phyloP scores from a whole-genome alignment of 2,888 invertebrate species.

The Nysson spinosus region DNA sequence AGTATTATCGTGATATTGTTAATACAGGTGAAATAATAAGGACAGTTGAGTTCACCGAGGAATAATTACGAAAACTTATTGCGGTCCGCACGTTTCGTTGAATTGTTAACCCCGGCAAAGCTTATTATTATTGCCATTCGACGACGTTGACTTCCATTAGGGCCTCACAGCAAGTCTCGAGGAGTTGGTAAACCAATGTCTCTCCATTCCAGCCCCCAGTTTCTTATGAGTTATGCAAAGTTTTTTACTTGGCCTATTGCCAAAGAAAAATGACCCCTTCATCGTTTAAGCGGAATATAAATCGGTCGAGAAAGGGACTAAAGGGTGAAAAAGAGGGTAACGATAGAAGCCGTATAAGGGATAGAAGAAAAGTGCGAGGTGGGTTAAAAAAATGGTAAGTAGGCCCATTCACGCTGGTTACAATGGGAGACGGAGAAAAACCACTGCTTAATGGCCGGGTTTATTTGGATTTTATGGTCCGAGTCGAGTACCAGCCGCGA shows the following conservation, averaged over 20 bases:
- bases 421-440: constrained; percentile 18
- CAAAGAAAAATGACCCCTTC: constrained; percentile 21
- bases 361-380: background rate
- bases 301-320: constrained; percentile 17
- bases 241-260: constrained; percentile 11
- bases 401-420: constrained; percentile 23
- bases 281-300: constrained; percentile 37
- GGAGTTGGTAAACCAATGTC: background rate
- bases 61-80: constrained; percentile 16
- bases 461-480: constrained; percentile 39
- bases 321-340: background rate
- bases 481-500: constrained; percentile 12
- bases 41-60: too few relatives aligned
- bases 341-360: constrained; percentile 2
- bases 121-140: constrained; percentile 4
- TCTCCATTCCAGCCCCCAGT: background rate
- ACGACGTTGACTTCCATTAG: too few relatives aligned
- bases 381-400: constrained; percentile 35
- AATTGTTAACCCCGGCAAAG: constrained; percentile 1
- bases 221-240: constrained; percentile 28
- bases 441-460: constrained; percentile 26
- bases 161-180: too few relatives aligned
- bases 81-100: background rate
- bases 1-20: too few relatives aligned
- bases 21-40: too few relatives aligned